Percentiles rank a stretch among this genome's conserved stretches.
phyloP scores from a whole-genome alignment of 1,140 invertebrate species.

The Metaphire vulgaris region DNA sequence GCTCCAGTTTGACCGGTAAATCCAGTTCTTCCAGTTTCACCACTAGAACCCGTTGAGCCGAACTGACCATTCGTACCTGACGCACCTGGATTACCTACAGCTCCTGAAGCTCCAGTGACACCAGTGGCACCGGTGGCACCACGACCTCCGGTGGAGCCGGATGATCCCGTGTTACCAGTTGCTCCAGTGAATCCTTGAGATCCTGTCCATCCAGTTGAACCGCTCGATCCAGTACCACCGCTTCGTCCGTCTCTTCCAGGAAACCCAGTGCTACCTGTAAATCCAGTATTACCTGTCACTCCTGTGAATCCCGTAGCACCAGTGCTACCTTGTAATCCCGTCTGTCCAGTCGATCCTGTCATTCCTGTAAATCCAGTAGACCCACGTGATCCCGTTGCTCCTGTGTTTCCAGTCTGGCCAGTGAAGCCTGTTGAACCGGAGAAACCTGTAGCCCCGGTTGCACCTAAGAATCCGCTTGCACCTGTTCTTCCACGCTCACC shows the following conservation, averaged over 20 bases:
- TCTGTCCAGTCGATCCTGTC: neutral
- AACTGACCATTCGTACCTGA: neutral
- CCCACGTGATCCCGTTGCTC: conserved; percentile 5
- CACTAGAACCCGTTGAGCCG: neutral
- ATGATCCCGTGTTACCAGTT: neutral
- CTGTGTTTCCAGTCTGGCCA: conserved; percentile 3
- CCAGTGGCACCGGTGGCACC: conserved; percentile 17
- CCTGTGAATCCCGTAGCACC: neutral
- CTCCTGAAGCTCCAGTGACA: neutral
- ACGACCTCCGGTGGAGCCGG: neutral
- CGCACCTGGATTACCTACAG: neutral
- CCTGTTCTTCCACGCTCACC: too few species aligned
- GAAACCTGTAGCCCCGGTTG: neutral
- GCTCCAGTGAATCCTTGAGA: neutral
- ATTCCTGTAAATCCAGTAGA: neutral
- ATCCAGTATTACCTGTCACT: neutral
- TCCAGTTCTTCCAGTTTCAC: neutral
- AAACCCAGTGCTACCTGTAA: neutral
- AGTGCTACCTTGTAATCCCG: neutral
- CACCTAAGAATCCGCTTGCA: too few species aligned
- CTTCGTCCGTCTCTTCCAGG: neutral
- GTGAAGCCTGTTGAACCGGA: conserved; percentile 9
- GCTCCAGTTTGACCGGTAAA: neutral
- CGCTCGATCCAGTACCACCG: neutral
- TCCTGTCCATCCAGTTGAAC: neutral